A percentile compares a stretch with the other conserved stretches of the same genome.
These are phyloP conservation scores for Salvelinus namaycush DNA, from an alignment of 2,113 vertebrate genomes.

Conservation along the genomic window DNA sequence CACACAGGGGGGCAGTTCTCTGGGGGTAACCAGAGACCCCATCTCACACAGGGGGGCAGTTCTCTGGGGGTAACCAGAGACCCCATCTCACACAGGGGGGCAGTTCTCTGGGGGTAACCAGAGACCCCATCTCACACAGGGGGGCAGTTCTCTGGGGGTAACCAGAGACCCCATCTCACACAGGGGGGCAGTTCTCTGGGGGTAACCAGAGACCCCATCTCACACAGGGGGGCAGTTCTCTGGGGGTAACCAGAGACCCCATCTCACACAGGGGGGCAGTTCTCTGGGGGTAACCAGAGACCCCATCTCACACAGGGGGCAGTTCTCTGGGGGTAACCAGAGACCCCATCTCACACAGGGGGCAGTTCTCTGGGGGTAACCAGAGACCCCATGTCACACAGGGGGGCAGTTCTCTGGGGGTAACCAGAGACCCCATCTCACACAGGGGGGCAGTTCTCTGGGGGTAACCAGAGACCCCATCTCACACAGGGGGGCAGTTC, in stretches of 20 bases:
- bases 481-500: constrained; percentile 2
- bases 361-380: constrained; percentile 38
- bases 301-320: constrained; percentile 3
- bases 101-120: constrained; percentile 37
- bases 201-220: constrained; percentile 40
- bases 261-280: constrained; percentile 3
- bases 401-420: constrained; percentile 2
- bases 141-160: too few relatives aligned
- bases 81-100: constrained; percentile 3
- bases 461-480: constrained; percentile 39
- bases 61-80: too few relatives aligned
- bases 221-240: constrained; percentile 3
- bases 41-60: constrained; percentile 3
- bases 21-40: constrained; percentile 38
- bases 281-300: constrained; percentile 36
- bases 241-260: too few relatives aligned
- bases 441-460: background rate
- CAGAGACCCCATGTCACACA: background rate
- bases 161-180: background rate
- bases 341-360: constrained; percentile 1
- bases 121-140: background rate
- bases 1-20: background rate
- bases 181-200: background rate
- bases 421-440: too few relatives aligned
- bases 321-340: too few relatives aligned